Evolutionary conservation across 1,140 invertebrate species (phyloP).

Genomic region (Hypsibius dujardini): DNA sequence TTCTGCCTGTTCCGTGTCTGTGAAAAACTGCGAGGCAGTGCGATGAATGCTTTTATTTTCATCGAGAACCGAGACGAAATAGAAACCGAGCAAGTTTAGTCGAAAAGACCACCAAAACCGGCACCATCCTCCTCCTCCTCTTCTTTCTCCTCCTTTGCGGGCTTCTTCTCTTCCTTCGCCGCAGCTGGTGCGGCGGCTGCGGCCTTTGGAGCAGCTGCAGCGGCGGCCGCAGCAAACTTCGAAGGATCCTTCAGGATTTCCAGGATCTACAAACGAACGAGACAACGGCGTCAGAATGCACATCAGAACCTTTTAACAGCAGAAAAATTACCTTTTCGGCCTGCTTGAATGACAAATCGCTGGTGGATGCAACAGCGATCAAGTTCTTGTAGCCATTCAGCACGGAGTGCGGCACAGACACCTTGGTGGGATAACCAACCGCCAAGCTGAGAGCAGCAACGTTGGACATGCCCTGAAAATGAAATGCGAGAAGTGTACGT

Average conservation of each 20-base stretch:
- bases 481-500: constrained; percentile 30
- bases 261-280: constrained; percentile 16
- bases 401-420: constrained; percentile 38
- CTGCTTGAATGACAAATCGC: constrained; percentile 37
- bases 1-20: too few relatives aligned
- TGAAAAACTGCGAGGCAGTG: too few relatives aligned
- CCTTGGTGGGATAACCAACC: constrained; percentile 38
- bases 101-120: constrained; percentile 89
- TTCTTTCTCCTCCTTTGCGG: constrained; percentile 46
- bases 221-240: constrained; percentile 55
- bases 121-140: constrained; percentile 55
- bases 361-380: constrained; percentile 36
- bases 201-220: constrained; percentile 42
- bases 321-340: constrained; percentile 52
- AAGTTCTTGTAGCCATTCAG: constrained; percentile 39
- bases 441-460: constrained; percentile 36
- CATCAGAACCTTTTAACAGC: constrained; percentile 27
- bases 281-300: not conserved
- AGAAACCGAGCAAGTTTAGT: constrained; percentile 41
- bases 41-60: constrained; percentile 22
- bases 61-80: constrained; percentile 21
- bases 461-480: constrained; percentile 34
- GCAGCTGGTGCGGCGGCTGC: constrained; percentile 42
- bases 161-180: constrained; percentile 48
- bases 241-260: constrained; percentile 54